These are phyloP conservation scores for Eubasilissa regina DNA, from an alignment of 1,140 invertebrate genomes.

Conservation along the genomic window DNA sequence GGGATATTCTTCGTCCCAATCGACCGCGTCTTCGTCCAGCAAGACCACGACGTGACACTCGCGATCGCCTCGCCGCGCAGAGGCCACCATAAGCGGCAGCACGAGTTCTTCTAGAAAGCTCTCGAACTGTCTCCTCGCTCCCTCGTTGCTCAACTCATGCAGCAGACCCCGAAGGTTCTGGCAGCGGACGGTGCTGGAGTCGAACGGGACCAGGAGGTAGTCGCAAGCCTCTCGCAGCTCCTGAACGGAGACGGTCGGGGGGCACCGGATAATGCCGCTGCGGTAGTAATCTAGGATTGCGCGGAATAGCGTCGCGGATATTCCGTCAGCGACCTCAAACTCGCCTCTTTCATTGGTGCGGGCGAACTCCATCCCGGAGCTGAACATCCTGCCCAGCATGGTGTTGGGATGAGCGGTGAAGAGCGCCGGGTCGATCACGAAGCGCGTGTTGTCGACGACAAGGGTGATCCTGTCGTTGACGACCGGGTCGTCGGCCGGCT, in stretches of 20 bases:
- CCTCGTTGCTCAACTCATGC: constrained; percentile 99
- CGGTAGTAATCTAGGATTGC: constrained; percentile 98
- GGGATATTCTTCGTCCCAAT: constrained; percentile 98
- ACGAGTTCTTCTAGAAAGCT: constrained; percentile 96
- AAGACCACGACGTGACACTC: constrained; percentile 96
- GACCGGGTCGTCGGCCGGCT: constrained; percentile 8
- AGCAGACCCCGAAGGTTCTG: constrained; percentile 88
- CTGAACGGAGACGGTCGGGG: constrained; percentile 79
- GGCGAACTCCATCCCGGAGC: constrained; percentile 92
- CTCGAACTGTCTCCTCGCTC: constrained; percentile 97
- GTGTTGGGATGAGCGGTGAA: constrained; percentile 94
- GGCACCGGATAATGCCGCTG: constrained; percentile 90
- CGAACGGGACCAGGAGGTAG: constrained; percentile 98
- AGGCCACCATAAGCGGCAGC: constrained; percentile 95
- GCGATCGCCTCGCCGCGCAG: constrained; percentile 90
- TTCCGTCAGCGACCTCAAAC: constrained; percentile 98
- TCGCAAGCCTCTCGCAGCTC: constrained; percentile 98
- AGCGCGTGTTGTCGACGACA: constrained; percentile 64
- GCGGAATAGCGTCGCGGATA: constrained; percentile 95
- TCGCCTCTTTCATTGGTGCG: constrained; percentile 96
- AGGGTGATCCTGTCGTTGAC: constrained; percentile 48
- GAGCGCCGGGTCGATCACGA: constrained; percentile 91
- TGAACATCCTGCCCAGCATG: constrained; percentile 97
- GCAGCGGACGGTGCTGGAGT: constrained; percentile 95
- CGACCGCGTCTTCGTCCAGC: constrained; percentile 94